phyloP scores from a whole-genome alignment of 2,888 invertebrate genomes.

The Archaeoteleia sp. region DNA sequence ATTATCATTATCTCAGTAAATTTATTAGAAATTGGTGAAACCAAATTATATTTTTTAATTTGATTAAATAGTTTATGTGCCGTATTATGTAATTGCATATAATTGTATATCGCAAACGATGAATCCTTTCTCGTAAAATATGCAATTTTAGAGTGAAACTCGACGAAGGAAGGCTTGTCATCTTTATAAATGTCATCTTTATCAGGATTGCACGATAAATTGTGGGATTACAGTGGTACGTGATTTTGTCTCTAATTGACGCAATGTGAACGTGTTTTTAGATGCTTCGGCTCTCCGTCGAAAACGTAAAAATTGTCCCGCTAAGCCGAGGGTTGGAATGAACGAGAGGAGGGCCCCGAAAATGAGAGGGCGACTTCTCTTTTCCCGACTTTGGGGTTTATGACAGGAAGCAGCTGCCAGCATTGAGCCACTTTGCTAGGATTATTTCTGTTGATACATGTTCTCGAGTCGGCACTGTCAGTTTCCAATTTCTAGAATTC shows the following conservation, averaged over 20 bases:
- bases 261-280: not conserved
- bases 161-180: too few relatives aligned
- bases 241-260: not conserved
- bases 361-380: constrained; percentile 16
- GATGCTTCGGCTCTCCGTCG: not conserved
- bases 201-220: too few relatives aligned
- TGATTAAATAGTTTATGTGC: too few relatives aligned
- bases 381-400: constrained; percentile 53
- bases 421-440: constrained; percentile 55
- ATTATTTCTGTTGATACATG: constrained; percentile 54
- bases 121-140: too few relatives aligned
- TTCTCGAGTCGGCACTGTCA: constrained; percentile 8
- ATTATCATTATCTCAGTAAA: too few relatives aligned
- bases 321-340: not conserved
- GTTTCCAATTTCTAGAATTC: not conserved
- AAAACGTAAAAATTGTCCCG: too few relatives aligned
- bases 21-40: too few relatives aligned
- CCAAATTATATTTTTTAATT: too few relatives aligned
- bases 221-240: not conserved
- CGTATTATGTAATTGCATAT: too few relatives aligned
- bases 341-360: constrained; percentile 11
- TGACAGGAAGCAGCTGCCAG: constrained; percentile 69
- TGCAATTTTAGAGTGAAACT: too few relatives aligned
- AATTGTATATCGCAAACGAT: too few relatives aligned
- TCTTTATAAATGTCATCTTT: too few relatives aligned